Conservation (phyloP, 1,140 invertebrate genomes). For the Berghia stephanieae region DNA sequence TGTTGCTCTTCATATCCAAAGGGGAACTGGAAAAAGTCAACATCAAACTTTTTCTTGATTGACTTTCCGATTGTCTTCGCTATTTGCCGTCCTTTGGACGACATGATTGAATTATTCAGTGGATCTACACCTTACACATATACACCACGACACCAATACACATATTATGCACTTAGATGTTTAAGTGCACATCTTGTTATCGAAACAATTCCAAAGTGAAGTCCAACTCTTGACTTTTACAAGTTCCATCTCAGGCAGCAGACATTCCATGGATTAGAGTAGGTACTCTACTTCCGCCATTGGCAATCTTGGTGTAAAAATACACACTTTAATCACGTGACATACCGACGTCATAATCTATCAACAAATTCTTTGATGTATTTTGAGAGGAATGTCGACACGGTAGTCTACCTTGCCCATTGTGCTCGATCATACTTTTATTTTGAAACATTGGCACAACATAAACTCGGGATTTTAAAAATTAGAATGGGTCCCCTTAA, state of each 20-base stretch:
- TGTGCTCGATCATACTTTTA: too few species aligned
- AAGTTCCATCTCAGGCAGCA: slow-evolving; percentile 23
- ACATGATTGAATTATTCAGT: slow-evolving; percentile 31
- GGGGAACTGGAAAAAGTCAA: slow-evolving; percentile 24
- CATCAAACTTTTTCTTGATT: slow-evolving; percentile 42
- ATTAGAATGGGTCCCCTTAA: too few species aligned
- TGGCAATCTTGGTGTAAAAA: too few species aligned
- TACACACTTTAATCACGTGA: too few species aligned
- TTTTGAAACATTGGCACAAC: too few species aligned
- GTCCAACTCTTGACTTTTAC: neutral
- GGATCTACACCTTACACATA: slow-evolving; percentile 12
- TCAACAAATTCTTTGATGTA: too few species aligned
- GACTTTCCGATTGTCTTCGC: slow-evolving; percentile 43
- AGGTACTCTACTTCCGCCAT: neutral
- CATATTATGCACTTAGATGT: neutral
- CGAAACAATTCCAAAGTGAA: slow-evolving; percentile 21
- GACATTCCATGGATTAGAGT: neutral
- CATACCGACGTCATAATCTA: too few species aligned
- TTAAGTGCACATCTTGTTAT: too few species aligned
- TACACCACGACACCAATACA: neutral
- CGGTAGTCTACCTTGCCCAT: too few species aligned
- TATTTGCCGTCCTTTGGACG: slow-evolving; percentile 46
- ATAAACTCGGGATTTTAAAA: too few species aligned
- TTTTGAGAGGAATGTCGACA: too few species aligned
- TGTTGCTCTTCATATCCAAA: slow-evolving; percentile 17